These are phyloP conservation scores for Phainopepla nitens DNA, from an alignment of 2,113 vertebrate genomes.

Conservation along the genomic window DNA sequence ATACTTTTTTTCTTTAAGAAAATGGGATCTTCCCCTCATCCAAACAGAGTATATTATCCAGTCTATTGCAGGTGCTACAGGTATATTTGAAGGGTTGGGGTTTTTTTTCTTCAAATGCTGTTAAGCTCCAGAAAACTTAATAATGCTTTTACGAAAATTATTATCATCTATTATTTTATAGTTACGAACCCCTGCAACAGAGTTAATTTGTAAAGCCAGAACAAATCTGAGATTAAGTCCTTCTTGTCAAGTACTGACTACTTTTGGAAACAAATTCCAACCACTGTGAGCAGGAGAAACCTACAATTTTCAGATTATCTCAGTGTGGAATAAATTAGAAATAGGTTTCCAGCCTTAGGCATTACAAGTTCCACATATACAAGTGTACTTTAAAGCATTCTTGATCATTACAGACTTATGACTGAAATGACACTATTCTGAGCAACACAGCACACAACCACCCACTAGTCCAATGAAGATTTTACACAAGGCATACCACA, in stretches of 20 bases:
- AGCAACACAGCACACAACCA: neutral
- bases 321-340: neutral
- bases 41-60: neutral
- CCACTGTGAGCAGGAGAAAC: neutral
- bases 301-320: slow-evolving; percentile 35
- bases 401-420: neutral
- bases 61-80: neutral
- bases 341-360: neutral
- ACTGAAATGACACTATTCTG: neutral
- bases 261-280: neutral
- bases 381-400: neutral
- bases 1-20: neutral
- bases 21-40: neutral
- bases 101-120: neutral
- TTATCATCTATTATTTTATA: neutral
- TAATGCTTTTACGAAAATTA: neutral
- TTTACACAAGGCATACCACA: neutral
- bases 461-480: neutral
- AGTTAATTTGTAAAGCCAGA: neutral
- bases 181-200: neutral
- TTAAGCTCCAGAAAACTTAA: neutral
- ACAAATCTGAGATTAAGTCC: neutral
- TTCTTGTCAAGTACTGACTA: neutral
- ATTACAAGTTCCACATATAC: neutral
- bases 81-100: neutral